phyloP scores from a whole-genome alignment of 1,140 invertebrate species.

The Bombus soroeensis region DNA sequence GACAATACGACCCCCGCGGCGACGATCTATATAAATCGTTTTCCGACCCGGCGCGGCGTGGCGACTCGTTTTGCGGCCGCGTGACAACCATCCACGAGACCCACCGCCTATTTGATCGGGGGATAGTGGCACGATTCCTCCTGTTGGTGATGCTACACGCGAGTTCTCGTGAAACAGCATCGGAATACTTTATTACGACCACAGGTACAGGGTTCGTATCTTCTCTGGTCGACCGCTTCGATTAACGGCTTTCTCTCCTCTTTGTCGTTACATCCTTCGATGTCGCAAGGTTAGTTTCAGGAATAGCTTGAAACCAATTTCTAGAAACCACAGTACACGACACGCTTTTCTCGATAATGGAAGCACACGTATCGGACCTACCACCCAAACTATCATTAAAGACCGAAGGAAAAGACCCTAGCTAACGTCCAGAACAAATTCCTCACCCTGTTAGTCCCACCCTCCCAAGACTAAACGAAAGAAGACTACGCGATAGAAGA shows the following conservation, averaged over 20 bases:
- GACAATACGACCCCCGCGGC: conserved; percentile 73
- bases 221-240: no score
- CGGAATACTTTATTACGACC: no score
- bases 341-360: background rate
- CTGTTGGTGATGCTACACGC: no score
- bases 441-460: background rate
- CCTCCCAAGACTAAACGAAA: background rate
- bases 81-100: conserved; percentile 40
- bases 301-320: no score
- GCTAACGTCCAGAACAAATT: conserved; percentile 8
- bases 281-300: background rate
- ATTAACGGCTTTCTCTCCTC: no score
- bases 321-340: no score
- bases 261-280: background rate
- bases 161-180: no score
- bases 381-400: background rate
- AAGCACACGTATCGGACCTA: background rate
- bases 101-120: background rate
- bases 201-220: no score
- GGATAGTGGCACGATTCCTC: no score
- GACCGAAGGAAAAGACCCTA: background rate
- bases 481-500: background rate
- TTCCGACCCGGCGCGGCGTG: conserved; percentile 42
- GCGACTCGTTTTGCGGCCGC: conserved; percentile 5
- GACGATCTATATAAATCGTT: conserved; percentile 76